These are phyloP conservation scores for Athrips mouffetella DNA, from an alignment of 2,888 invertebrate genomes.

Conservation along the genomic window DNA sequence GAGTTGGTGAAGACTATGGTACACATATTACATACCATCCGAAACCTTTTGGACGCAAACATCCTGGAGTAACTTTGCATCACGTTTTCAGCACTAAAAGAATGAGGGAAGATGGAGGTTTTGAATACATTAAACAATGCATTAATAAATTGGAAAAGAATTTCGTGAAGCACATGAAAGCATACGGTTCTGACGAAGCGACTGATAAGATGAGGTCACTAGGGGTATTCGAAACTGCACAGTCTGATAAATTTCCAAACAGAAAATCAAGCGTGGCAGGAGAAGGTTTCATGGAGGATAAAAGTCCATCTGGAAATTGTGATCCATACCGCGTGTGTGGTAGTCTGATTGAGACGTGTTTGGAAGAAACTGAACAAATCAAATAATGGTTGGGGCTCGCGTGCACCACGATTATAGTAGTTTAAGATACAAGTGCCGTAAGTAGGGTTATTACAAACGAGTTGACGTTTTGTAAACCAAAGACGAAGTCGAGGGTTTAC, in stretches of 20 bases:
- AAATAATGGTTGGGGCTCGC: too few relatives aligned
- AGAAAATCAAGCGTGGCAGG: constrained; percentile 94
- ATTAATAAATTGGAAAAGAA: constrained; percentile 92
- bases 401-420: too few relatives aligned
- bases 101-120: constrained; percentile 90
- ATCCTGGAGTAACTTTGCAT: constrained; percentile 92
- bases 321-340: constrained; percentile 85
- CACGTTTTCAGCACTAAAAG: constrained; percentile 92
- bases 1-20: constrained; percentile 93
- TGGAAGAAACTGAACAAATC: too few relatives aligned
- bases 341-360: constrained; percentile 70
- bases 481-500: too few relatives aligned
- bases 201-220: constrained; percentile 96
- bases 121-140: constrained; percentile 87
- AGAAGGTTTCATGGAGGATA: constrained; percentile 95
- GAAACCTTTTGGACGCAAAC: constrained; percentile 89
- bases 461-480: too few relatives aligned
- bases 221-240: constrained; percentile 96
- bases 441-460: too few relatives aligned
- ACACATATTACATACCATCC: constrained; percentile 83
- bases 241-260: constrained; percentile 96
- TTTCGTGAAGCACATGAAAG: constrained; percentile 93
- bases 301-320: constrained; percentile 93
- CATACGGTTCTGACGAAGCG: constrained; percentile 93
- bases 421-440: too few relatives aligned